Evolutionary conservation across 1,140 invertebrate genomes (phyloP).

Genomic region (Steinernema feltiae): DNA sequence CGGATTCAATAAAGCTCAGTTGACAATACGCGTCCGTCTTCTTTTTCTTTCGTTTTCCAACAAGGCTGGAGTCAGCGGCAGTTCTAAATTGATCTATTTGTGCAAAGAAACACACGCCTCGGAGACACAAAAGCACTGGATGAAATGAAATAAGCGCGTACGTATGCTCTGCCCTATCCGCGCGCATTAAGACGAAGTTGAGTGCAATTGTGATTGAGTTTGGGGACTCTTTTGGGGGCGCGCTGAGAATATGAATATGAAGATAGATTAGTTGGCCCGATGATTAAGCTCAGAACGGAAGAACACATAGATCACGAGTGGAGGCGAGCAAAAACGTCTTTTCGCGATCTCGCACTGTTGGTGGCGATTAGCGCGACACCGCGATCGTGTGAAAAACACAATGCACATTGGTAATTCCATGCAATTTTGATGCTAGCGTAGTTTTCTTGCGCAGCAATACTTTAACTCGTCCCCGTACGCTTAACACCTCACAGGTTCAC

Average conservation of each 20-base stretch:
- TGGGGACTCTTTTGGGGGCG: background rate
- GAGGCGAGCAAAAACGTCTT: background rate
- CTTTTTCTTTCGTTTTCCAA: background rate
- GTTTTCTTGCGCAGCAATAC: too few species aligned
- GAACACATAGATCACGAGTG: background rate
- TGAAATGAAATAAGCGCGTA: background rate
- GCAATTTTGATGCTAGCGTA: background rate
- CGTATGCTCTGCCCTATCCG: background rate
- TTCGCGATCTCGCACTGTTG: background rate
- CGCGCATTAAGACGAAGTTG: constrained; percentile 2
- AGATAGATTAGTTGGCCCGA: background rate
- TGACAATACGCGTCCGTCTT: background rate
- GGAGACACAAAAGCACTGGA: background rate
- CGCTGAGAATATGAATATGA: background rate
- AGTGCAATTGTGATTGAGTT: constrained; percentile 9
- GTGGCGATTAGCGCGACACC: constrained; percentile 6
- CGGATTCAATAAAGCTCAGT: constrained; percentile 4
- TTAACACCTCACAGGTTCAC: too few species aligned
- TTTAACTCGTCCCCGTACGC: too few species aligned
- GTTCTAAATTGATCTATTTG: constrained; percentile 10
- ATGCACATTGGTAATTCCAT: constrained; percentile 1
- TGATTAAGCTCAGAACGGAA: background rate
- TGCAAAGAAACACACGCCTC: background rate
- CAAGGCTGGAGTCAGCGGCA: background rate
- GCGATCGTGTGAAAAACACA: background rate